These are phyloP conservation scores for Ameiurus melas DNA, from an alignment of 2,113 vertebrate genomes.

Conservation along the genomic window DNA sequence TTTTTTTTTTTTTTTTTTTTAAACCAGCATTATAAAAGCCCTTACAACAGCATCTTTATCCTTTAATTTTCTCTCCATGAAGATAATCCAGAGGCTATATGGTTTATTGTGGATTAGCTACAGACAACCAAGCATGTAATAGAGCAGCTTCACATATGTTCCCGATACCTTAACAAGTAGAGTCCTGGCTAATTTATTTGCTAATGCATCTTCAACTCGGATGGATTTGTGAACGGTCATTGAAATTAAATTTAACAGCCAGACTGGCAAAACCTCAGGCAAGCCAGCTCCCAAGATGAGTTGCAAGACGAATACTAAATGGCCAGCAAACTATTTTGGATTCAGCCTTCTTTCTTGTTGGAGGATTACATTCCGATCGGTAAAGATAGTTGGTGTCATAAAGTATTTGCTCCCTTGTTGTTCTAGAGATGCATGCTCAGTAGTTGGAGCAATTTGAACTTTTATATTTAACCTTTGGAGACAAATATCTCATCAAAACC, in stretches of 20 bases:
- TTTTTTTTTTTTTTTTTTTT: too few species aligned
- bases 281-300: not conserved
- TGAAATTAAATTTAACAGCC: not conserved
- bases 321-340: not conserved
- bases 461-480: not conserved
- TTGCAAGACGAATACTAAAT: not conserved
- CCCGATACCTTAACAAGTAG: not conserved
- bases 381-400: not conserved
- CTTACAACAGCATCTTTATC: not conserved
- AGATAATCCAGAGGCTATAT: not conserved
- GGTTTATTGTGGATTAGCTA: not conserved
- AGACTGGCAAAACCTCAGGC: not conserved
- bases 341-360: not conserved
- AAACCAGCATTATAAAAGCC: not conserved
- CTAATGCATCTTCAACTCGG: not conserved
- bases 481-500: not conserved
- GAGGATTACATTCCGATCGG: not conserved
- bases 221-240: not conserved
- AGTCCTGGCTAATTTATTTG: not conserved
- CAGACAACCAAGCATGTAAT: not conserved
- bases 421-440: not conserved
- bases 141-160: not conserved
- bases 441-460: not conserved
- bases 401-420: not conserved
- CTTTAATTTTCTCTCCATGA: not conserved